phyloP scores from a whole-genome alignment of 2,113 vertebrate species.

The Nyctibius bracteatus region DNA sequence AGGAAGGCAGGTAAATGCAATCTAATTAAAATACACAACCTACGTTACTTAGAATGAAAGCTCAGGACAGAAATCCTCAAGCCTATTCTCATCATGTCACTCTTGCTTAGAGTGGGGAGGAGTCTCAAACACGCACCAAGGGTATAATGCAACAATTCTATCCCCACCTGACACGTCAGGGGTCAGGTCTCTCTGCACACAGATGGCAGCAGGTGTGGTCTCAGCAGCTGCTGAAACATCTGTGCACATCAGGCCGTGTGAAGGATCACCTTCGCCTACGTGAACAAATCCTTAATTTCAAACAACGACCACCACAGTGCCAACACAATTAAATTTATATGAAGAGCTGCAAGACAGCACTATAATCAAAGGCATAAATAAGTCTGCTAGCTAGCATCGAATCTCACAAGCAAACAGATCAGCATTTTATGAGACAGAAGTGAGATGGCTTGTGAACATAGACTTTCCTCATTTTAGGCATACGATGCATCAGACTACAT shows the following conservation, averaged over 20 bases:
- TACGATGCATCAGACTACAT: accelerated
- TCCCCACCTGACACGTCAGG: background rate
- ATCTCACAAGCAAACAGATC: background rate
- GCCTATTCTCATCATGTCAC: background rate
- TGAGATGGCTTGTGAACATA: background rate
- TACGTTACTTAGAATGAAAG: background rate
- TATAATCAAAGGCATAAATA: background rate
- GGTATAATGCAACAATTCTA: background rate
- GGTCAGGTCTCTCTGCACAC: background rate
- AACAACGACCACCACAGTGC: background rate
- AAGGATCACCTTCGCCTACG: background rate
- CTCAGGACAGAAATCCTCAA: background rate
- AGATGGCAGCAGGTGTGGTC: background rate
- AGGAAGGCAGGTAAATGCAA: background rate
- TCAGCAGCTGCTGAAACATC: background rate
- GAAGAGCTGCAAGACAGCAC: background rate
- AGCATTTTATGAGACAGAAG: background rate
- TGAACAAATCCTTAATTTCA: background rate
- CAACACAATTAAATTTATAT: background rate
- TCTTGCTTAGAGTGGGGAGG: background rate
- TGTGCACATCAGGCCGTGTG: background rate
- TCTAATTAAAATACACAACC: background rate
- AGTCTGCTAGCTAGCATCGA: background rate
- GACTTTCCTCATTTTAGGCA: background rate
- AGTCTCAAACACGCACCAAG: background rate